phyloP scores from a whole-genome alignment of 2,113 vertebrate species.

The Peromyscus leucopus region DNA sequence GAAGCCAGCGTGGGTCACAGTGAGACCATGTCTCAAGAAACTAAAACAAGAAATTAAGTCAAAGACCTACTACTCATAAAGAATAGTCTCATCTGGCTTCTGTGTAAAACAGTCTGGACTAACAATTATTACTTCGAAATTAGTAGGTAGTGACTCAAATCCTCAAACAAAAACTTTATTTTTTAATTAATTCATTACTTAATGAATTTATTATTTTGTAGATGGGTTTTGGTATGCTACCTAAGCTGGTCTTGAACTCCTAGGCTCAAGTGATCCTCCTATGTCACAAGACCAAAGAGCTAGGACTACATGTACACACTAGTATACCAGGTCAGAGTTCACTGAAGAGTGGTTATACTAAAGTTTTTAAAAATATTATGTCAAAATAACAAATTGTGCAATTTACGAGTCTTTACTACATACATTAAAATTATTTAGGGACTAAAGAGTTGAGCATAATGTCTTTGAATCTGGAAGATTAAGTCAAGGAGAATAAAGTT shows the following conservation, averaged over 20 bases:
- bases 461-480: neutral
- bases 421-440: conserved; percentile 41
- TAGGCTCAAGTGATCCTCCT: neutral
- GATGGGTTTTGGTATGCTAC: neutral
- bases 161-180: neutral
- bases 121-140: neutral
- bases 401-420: neutral
- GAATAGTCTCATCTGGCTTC: conserved; percentile 15
- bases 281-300: neutral
- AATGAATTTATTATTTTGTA: neutral
- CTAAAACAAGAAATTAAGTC: neutral
- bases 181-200: neutral
- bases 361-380: conserved; percentile 43
- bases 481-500: neutral
- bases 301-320: neutral
- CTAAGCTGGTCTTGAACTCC: neutral
- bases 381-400: conserved; percentile 29
- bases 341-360: conserved; percentile 49
- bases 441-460: neutral
- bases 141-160: neutral
- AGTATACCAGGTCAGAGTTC: neutral
- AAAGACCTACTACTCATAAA: conserved; percentile 8
- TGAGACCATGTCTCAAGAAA: neutral
- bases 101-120: neutral
- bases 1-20: neutral